These are phyloP conservation scores for Epizoanthus scotinus DNA, from an alignment of 92 coral and sea anemone genomes.

Conservation along the genomic window DNA sequence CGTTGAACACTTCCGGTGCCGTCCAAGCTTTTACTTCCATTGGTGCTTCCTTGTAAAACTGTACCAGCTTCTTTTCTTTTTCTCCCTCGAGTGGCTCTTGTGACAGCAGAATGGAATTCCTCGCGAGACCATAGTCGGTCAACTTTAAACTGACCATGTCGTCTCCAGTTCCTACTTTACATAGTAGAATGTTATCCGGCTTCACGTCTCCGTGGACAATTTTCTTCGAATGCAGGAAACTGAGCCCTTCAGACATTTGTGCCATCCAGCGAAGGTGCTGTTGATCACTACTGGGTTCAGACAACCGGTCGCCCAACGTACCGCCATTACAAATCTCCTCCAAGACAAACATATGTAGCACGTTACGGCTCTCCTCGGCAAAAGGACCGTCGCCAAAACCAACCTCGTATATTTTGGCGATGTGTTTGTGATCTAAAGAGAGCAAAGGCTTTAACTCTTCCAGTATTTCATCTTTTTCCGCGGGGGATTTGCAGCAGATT, in stretches of 20 bases:
- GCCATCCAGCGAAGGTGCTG: constrained; percentile 68
- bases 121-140: constrained; percentile 86
- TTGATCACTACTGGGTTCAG: constrained; percentile 43
- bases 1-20: constrained; percentile 72
- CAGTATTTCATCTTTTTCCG: constrained; percentile 31
- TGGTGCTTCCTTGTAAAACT: constrained; percentile 53
- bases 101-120: constrained; percentile 57
- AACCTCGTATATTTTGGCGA: constrained; percentile 45
- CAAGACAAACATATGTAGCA: constrained; percentile 51
- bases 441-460: constrained; percentile 52
- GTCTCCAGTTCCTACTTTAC: constrained; percentile 27
- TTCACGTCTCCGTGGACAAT: constrained; percentile 21
- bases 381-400: constrained; percentile 34
- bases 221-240: constrained; percentile 28
- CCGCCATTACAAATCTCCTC: constrained; percentile 78
- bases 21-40: constrained; percentile 57
- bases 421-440: constrained; percentile 49
- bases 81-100: constrained; percentile 19
- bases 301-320: constrained; percentile 63
- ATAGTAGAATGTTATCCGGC: constrained; percentile 60
- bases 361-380: constrained; percentile 27
- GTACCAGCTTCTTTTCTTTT: constrained; percentile 11
- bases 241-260: constrained; percentile 74
- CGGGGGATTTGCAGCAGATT: constrained; percentile 41
- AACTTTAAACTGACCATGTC: constrained; percentile 51